Conservation (phyloP, 2,113 vertebrate species). For the Ochotona princeps region DNA sequence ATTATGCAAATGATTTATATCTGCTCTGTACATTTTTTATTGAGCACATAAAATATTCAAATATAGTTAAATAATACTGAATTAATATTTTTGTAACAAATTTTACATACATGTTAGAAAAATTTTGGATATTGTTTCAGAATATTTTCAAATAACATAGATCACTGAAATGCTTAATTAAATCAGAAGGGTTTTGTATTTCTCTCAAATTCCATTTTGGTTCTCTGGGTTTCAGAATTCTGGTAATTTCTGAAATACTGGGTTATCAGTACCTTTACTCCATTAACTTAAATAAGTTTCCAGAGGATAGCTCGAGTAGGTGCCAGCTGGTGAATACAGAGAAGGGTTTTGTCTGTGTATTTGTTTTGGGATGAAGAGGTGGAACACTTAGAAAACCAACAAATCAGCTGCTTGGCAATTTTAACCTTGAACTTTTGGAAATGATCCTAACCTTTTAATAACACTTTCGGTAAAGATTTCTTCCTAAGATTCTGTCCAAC, state of each 20-base stretch:
- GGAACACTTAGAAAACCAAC: conserved; percentile 51
- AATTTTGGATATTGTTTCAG: not conserved
- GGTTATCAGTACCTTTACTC: conserved; percentile 4
- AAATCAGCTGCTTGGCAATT: conserved; percentile 47
- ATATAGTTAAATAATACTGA: not conserved
- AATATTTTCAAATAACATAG: not conserved
- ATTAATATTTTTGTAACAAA: not conserved
- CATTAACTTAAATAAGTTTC: not conserved
- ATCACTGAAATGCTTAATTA: not conserved
- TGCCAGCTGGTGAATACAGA: not conserved
- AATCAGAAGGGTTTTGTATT: not conserved
- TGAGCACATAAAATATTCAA: not conserved
- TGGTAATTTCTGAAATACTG: not conserved
- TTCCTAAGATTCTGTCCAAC: conserved; percentile 40
- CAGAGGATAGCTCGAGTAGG: not conserved
- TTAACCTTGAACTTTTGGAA: conserved; percentile 59
- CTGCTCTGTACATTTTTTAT: not conserved
- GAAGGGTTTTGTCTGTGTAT: not conserved
- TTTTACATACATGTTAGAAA: not conserved
- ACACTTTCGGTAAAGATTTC: conserved; percentile 52
- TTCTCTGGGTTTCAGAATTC: not conserved
- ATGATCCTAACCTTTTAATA: not conserved
- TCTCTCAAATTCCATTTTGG: not conserved
- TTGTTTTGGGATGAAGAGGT: conserved; percentile 22
- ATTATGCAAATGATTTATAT: not conserved